Evolutionary conservation across 2,888 invertebrate species (phyloP), one percentile per base, ranked within the genome.

Genomic region (Andrena flavipes): DNA sequence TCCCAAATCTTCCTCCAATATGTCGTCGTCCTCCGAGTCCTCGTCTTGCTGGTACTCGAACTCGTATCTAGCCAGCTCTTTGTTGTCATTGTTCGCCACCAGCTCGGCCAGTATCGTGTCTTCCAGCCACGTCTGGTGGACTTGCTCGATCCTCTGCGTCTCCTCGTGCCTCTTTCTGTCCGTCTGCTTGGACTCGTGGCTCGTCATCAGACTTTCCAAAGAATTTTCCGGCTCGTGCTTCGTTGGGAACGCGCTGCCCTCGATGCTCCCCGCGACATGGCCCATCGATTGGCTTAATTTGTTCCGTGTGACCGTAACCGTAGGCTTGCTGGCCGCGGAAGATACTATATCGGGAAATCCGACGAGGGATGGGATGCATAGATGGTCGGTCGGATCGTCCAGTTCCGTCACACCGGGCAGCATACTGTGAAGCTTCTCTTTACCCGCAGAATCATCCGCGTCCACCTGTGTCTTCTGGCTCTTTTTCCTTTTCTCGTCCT

Each of bases 321-420:
- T 23, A 2, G 86, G 56, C 73, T 89, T 82, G 20, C 62, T 49
- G 16, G 85, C 76, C 29, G 91, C 80, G 10, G 93, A 88, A 0
- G 91, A 67, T 0, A 93, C 93, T 48, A 94, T 92, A 30, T 93
- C 93, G n/a, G 93, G 92, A 30, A 93, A 94, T 4, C 93, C 93
- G 0, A 93, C 93, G 8, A 94, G 87, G 0, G 93, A 93, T 0
- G 93, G 94, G 73, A 94, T 93, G 33, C 89, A 92, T 26, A 94
- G 79, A 60, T 93, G 92, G 69, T 93, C 94, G 48, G 92, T 92
- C 0, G 93, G 92, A 64, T 93, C 91, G 13, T 92, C 93, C 16
- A 93, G 88, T 63, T 93, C 92, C 20, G 92, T 85, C 0, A 92
- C 92, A 2, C 90, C 91, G 4, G 93, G 90, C 20, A 92, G 75